Evolutionary conservation across 2,113 vertebrate species (phyloP), one percentile per base, ranked within the genome.

Genomic region (Rhea pennata): DNA sequence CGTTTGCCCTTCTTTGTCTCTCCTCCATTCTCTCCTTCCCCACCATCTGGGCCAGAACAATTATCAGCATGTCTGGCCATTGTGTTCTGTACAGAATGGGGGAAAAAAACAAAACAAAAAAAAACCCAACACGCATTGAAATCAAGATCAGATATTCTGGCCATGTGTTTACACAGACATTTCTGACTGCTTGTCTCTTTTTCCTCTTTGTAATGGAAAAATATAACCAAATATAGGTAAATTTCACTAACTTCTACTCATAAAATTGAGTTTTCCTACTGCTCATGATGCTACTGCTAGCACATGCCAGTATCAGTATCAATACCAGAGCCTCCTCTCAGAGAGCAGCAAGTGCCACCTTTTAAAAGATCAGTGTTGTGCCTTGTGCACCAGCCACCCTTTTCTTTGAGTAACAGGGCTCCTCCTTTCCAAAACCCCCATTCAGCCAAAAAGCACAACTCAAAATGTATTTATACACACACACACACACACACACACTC

Each of bases 11-110:
- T 99, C 97, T 99, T 99, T 9, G 99, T 99, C 72, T 99, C 99
- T 39, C 98, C 98, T 62, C 99, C 99, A n/a, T 99, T 99, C 93
- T 99, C 99, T 36, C 98, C 98, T 75, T 99, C 99, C 11, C 98
- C 98, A n/a, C 98, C 98, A 83, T 99, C 99, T 15, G 98, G 96
- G 56, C 99, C 99, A 77, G 95, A 98, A 94, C 99, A 99, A 96
- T 99, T 99, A 95, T 99, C 99, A 39, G 99, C 97, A 44, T 99
- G 99, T 88, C 99, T 98, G 92, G 98, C 99, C 99, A 99, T 99
- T 71, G 99, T 99, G 97, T 99, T 99, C 99, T 99, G 84, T 51
- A 51, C 82, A 15, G 22, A 76, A 80, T 31, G 76, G 54, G 10
- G 88, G 54, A 84, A 94, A 88, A 76, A 5, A 91, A 84, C 20